Evolutionary conservation across 2,888 invertebrate species (phyloP), one percentile per base, ranked within the genome.

Genomic region (Anaspis maculata): DNA sequence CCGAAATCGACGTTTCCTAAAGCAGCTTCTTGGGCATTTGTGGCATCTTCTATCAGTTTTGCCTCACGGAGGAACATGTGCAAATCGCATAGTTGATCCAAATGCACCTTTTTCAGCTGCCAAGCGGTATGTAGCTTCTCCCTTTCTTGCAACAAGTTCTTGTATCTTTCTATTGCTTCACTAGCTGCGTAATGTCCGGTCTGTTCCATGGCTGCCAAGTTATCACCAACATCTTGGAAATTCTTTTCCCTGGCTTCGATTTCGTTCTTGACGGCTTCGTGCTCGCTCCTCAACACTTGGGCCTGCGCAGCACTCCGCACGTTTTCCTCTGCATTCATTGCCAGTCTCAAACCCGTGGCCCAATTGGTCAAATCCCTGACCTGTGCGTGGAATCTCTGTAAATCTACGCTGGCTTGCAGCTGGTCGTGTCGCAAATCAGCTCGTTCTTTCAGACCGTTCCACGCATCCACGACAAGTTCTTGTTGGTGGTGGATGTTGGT

Each of bases 21-120:
- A 0, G 83, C 77, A 0, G 83, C 84, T 57, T 95, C 92, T 66
- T 96, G 95, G 0, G 87, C 77, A 9, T 82, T 80, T 41, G 91
- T 88, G 9, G 88, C 74, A 43, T 89, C 86, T 57, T 94, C 88
- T 39, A 97, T 76, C 62, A 89, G 87, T 56, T 90, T 89, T 9
- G 91, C 90, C 67, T 97, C 97, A 2, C 95, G 73, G 42, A 92
- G 66, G 78, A 97, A 96, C 63, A 90, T 86, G 67, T 95, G 94
- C 52, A 94, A 72, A 65, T 95, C 92, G 41, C 90, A 87, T 41
- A 91, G 74, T 62, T 95, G 91, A 60, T 91, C 90, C 24, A 92
- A 66, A 54, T 87, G 83, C 28, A 90, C 80, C 61, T 90, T 90
- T 51, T 91, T 83, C 32, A 83, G 76, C 42, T 88, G 86, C 91